Percentiles rank a stretch among this genome's conserved stretches.
Evolutionary conservation across 1,140 invertebrate genomes (phyloP).

Genomic region (Ceratitis capitata): DNA sequence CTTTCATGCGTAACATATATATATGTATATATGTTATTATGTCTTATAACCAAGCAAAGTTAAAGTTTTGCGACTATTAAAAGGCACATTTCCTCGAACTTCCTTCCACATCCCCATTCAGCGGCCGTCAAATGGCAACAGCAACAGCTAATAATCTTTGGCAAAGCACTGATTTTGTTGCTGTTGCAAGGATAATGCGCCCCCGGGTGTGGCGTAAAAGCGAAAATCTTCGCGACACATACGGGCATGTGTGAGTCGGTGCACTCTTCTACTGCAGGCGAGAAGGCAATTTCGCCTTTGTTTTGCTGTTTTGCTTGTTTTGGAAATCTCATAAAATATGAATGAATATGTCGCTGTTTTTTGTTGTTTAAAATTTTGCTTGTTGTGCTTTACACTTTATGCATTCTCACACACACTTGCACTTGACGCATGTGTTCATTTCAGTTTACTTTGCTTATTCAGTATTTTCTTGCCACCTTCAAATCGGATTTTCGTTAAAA

Average conservation of each 20-base stretch:
- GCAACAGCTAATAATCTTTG: constrained; percentile 7
- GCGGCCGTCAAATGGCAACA: neutral
- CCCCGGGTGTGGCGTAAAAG: neutral
- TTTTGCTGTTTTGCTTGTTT: neutral
- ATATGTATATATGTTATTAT: neutral
- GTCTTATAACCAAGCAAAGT: neutral
- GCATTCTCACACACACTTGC: neutral
- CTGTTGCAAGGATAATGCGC: neutral
- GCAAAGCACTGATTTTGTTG: too few relatives aligned
- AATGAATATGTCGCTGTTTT: neutral
- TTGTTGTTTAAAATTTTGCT: neutral
- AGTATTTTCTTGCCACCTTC: neutral
- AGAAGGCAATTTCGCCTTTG: neutral
- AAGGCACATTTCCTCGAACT: neutral
- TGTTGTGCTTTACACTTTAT: neutral
- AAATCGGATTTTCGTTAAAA: constrained; percentile 4
- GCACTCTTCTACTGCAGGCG: neutral
- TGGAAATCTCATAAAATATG: constrained; percentile 4
- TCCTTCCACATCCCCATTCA: neutral
- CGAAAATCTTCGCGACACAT: neutral
- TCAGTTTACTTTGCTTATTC: neutral
- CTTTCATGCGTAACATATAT: too few relatives aligned
- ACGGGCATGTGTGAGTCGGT: neutral
- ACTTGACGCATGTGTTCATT: neutral
- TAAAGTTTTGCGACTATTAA: constrained; percentile 2